phyloP scores from a whole-genome alignment of 1,140 invertebrate species.

The Diabrotica undecimpunctata region DNA sequence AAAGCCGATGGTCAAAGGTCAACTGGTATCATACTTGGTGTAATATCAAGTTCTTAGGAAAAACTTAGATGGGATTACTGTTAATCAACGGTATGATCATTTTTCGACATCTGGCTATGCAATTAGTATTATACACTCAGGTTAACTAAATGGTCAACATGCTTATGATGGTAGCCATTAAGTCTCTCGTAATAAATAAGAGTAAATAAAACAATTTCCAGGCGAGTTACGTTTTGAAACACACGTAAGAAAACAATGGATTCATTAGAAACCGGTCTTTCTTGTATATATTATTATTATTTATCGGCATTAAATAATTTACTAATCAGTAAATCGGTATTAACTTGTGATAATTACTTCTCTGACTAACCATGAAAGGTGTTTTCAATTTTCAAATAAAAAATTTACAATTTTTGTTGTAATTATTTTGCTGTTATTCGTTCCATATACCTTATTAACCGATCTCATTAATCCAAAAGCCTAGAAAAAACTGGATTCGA shows the following conservation, averaged over 20 bases:
- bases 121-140: background rate
- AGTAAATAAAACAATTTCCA: background rate
- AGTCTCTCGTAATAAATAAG: background rate
- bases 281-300: too few species aligned
- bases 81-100: background rate
- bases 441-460: too few species aligned
- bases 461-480: too few species aligned
- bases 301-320: too few species aligned
- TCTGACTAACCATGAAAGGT: too few species aligned
- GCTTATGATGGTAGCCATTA: background rate
- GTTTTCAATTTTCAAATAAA: too few species aligned
- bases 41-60: background rate
- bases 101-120: background rate
- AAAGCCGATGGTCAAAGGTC: slow-evolving; percentile 1
- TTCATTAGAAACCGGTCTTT: too few species aligned
- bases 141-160: background rate
- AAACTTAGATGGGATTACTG: slow-evolving; percentile 2
- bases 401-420: too few species aligned
- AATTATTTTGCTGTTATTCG: too few species aligned
- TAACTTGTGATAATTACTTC: too few species aligned
- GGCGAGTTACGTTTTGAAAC: background rate
- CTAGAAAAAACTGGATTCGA: too few species aligned
- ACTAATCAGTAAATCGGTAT: too few species aligned
- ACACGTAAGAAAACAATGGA: background rate
- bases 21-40: background rate